Base-by-base conservation (phyloP, 1,140 invertebrate species). In the Drosophila mayri region DNA sequence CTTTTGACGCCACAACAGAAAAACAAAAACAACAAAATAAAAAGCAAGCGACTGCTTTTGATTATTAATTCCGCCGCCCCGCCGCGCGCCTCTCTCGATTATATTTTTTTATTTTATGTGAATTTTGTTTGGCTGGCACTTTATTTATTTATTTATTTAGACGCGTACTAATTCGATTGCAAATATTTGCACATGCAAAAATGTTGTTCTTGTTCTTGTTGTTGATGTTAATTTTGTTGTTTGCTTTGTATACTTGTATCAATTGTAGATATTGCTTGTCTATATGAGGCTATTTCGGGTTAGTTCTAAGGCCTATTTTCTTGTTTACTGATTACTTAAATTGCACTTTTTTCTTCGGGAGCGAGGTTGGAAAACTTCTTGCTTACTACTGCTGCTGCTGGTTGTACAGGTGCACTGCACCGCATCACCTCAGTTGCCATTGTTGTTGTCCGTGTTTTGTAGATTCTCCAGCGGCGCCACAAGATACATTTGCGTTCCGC, bases 401-500 rank as follows among this genome's bases (percentile, higher is more conserved):
- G 6, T 32, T 38, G n/a, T 84, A 38, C 52, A 55, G 52, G 52
- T 38, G 81, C 41, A 30, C 30, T 50, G 43, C 32, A 25, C 28
- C 22, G 35, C 46, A 38, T 49, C 64, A 38, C 37, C 63, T 68
- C 62, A 52, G 66, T 59, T 70, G 57, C 40, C 58, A 55, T 58
- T 77, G 66, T 9, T 58, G 76, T 47, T 75, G 75, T 35, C 58
- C 57, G 55, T 44, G 52, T 62, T 47, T 40, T 84, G 84, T 47
- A 84, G 72, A 80, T 83, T 90, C 77, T 88, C 84, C 64, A 88
- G 73, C 67, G 84, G 84, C 84, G 84, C 84, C 81, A 88, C 84
- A 43, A 88, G 85, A 88, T 88, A 88, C 85, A 88, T 88, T 80
- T 88, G 84, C 64, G 76, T 81, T 71, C 84, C 84, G 68, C 85